Conservation (phyloP, 2,888 invertebrate genomes). For the Panorpa germanica region DNA sequence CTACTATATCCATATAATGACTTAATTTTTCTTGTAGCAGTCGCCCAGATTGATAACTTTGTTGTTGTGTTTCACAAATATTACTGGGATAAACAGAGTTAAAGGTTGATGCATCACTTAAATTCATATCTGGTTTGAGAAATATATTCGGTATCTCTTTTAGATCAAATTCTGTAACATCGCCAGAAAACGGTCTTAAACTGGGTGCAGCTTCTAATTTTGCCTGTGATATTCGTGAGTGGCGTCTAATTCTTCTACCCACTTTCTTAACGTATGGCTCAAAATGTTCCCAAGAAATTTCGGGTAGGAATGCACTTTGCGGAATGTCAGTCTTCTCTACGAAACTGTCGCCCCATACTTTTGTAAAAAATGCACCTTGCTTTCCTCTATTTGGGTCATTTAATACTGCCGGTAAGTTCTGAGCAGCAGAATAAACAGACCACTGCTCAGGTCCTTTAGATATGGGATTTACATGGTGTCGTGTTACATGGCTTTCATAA, state of each 20-base stretch:
- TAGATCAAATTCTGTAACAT: slow-evolving; percentile 18
- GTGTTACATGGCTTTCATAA: slow-evolving; percentile 68
- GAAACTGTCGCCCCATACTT: slow-evolving; percentile 94
- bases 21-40: slow-evolving; percentile 79
- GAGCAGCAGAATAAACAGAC: slow-evolving; percentile 61
- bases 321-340: slow-evolving; percentile 63
- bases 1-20: slow-evolving; percentile 87
- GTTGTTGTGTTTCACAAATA: slow-evolving; percentile 20
- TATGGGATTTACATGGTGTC: slow-evolving; percentile 32
- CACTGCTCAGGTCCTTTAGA: slow-evolving; percentile 28
- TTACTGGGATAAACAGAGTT: slow-evolving; percentile 64
- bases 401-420: slow-evolving; percentile 87
- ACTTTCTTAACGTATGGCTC: slow-evolving; percentile 70
- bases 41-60: slow-evolving; percentile 29
- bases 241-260: slow-evolving; percentile 42
- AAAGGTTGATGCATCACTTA: slow-evolving; percentile 67
- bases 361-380: slow-evolving; percentile 83
- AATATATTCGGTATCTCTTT: slow-evolving; percentile 72
- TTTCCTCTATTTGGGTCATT: slow-evolving; percentile 90
- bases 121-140: slow-evolving; percentile 55
- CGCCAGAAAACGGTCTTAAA: slow-evolving; percentile 11
- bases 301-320: slow-evolving; percentile 63
- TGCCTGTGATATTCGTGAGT: slow-evolving; percentile 28
- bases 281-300: slow-evolving; percentile 69
- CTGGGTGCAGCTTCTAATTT: slow-evolving; percentile 1